Evolutionary conservation across 2,888 invertebrate genomes (phyloP).

Genomic region (Mylabris sibirica): DNA sequence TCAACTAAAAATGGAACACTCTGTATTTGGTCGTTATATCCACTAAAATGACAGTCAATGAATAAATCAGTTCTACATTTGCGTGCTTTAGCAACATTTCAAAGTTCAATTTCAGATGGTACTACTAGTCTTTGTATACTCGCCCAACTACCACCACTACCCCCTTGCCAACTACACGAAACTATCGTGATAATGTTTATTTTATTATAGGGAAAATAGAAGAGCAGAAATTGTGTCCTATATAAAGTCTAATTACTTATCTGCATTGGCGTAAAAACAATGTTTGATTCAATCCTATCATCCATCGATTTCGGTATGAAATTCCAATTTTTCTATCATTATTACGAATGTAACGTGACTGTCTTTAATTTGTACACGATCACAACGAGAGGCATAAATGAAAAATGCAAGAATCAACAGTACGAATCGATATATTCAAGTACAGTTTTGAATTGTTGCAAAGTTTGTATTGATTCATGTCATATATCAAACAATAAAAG

Average conservation of each 20-base stretch:
- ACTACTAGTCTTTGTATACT: background rate
- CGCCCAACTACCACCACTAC: background rate
- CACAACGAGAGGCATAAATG: too few species aligned
- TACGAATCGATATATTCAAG: too few species aligned
- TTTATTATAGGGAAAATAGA: background rate
- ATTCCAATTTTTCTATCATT: background rate
- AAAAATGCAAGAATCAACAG: too few species aligned
- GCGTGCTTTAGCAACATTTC: background rate
- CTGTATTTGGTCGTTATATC: background rate
- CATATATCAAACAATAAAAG: too few species aligned
- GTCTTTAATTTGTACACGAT: too few species aligned
- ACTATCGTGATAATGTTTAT: constrained; percentile 5
- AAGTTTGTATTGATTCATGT: too few species aligned
- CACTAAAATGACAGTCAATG: background rate
- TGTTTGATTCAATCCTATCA: background rate
- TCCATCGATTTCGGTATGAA: background rate
- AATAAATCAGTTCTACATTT: background rate
- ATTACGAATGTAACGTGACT: background rate
- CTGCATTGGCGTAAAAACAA: constrained; percentile 6
- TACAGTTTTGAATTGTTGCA: too few species aligned
- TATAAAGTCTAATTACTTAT: background rate
- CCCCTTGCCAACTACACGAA: too few species aligned
- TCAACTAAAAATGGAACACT: background rate
- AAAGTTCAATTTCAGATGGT: background rate
- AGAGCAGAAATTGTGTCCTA: background rate